phyloP scores from a whole-genome alignment of 2,888 invertebrate genomes.

The Lydus trimaculatus region DNA sequence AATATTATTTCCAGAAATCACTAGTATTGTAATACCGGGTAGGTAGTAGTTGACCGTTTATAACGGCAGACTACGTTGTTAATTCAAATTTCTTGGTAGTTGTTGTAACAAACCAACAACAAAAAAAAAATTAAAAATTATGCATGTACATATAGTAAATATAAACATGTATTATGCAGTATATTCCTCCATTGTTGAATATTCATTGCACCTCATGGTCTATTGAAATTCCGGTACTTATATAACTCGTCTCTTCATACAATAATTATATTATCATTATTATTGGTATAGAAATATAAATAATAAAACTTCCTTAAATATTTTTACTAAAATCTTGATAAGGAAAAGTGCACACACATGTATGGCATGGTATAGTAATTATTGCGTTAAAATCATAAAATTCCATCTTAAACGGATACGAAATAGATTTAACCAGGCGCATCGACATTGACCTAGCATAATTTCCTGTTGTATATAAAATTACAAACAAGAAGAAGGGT shows the following conservation, averaged over 20 bases:
- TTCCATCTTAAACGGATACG: neutral
- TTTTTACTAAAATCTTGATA: neutral
- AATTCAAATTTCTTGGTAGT: slow-evolving; percentile 13
- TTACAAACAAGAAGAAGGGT: neutral
- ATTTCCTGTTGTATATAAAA: slow-evolving; percentile 4
- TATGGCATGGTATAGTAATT: too few species aligned
- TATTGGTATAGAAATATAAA: neutral
- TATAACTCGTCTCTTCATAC: neutral
- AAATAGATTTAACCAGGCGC: neutral
- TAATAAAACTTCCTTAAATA: neutral
- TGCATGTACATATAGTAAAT: slow-evolving; percentile 8
- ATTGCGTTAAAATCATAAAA: neutral
- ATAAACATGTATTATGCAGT: slow-evolving; percentile 7
- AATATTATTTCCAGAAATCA: too few species aligned
- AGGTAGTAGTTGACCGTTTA: neutral
- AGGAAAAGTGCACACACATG: neutral
- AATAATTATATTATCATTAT: neutral
- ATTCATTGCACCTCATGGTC: slow-evolving; percentile 6
- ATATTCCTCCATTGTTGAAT: neutral
- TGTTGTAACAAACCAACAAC: neutral
- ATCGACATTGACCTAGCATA: slow-evolving; percentile 3
- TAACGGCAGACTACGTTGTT: neutral
- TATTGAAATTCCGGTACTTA: slow-evolving; percentile 7
- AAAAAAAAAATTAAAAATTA: neutral
- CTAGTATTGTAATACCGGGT: too few species aligned